These are phyloP conservation scores for Diplodus puntazzo DNA, from an alignment of 2,797 vertebrate species.

Conservation along the genomic window DNA sequence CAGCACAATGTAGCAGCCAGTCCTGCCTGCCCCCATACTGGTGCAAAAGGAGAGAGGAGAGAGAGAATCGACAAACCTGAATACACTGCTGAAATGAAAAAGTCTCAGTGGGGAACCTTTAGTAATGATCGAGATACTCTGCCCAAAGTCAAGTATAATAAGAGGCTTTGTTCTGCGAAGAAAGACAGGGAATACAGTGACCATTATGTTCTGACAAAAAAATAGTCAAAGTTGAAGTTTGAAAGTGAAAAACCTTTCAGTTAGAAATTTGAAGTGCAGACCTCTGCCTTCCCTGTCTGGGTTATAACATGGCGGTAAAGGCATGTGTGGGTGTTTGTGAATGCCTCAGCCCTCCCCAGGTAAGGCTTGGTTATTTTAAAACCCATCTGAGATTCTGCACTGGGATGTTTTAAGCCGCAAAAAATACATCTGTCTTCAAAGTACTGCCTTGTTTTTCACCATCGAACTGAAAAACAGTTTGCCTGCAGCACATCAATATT, in stretches of 20 bases:
- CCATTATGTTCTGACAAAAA: slow-evolving; percentile 15
- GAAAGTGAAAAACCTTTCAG: slow-evolving; percentile 35
- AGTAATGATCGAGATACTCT: slow-evolving; percentile 24
- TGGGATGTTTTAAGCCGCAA: background rate
- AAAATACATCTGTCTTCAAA: slow-evolving; percentile 20
- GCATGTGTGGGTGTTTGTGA: slow-evolving; percentile 8
- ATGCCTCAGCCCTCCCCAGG: background rate
- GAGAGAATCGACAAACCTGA: slow-evolving; percentile 31
- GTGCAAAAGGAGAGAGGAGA: slow-evolving; percentile 36
- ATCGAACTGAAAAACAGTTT: background rate
- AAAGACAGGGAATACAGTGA: slow-evolving; percentile 1
- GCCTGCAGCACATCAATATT: slow-evolving; percentile 3
- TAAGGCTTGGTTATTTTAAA: slow-evolving; percentile 18
- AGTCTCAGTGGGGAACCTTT: slow-evolving; percentile 8
- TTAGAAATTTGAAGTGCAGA: slow-evolving; percentile 18
- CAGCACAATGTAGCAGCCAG: slow-evolving; percentile 95
- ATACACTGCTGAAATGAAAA: slow-evolving; percentile 23
- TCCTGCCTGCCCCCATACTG: slow-evolving; percentile 94
- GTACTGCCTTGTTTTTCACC: background rate
- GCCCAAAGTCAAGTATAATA: slow-evolving; percentile 27
- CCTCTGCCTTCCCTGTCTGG: slow-evolving; percentile 1
- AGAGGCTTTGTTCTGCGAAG: slow-evolving; percentile 35
- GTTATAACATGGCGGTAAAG: background rate
- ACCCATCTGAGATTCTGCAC: background rate
- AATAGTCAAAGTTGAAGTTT: background rate